Base-by-base conservation (phyloP, 1,140 invertebrate genomes). In the Bombus impatiens region DNA sequence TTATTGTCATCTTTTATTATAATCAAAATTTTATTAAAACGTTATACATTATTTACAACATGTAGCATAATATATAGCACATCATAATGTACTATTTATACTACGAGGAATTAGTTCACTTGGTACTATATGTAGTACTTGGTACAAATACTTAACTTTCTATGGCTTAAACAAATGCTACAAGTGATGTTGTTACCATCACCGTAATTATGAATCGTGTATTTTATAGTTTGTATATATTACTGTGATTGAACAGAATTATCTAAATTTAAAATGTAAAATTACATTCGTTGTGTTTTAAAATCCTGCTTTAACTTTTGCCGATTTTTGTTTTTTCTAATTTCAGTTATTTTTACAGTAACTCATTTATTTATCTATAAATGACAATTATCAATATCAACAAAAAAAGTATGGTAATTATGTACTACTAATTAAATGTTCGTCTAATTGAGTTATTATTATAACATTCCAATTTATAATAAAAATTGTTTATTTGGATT, bases 31-130 rank as follows among this genome's bases (percentile, higher is more conserved):
- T 94, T 94, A 94, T 94, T 94, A 93, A 94, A 94, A 94, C 91
- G 88, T 94, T 93, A 94, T 92, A 93, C 94, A 94, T 94, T 95
- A 95, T 95, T 94, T 95, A 95, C 94, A 94, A 91, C 87, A 86
- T 90, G 75, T 75, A 88, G 87, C 53, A 78, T 77, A 75, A 85
- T 81, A 53, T 18, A 78, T 71, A 57, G 57, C 40, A 80, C 82
- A 67, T 67, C 82, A 67, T 67, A 71, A 84, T 37, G 82, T 68
- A 84, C 89, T 78, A 86, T 35, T 86, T 53, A 71, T 83, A 82
- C 65, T 86, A 90, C 42, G 47, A 86, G 8, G 71, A 44, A 67
- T 90, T 83, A 89, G 35, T 85, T 76, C 65, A 35, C 77, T 68
- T 79, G 44, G 65, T 77, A 77, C 47, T 57, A 67, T 78, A 37